Base-by-base conservation (phyloP, 1,140 invertebrate species). In the Coelopa frigida region DNA sequence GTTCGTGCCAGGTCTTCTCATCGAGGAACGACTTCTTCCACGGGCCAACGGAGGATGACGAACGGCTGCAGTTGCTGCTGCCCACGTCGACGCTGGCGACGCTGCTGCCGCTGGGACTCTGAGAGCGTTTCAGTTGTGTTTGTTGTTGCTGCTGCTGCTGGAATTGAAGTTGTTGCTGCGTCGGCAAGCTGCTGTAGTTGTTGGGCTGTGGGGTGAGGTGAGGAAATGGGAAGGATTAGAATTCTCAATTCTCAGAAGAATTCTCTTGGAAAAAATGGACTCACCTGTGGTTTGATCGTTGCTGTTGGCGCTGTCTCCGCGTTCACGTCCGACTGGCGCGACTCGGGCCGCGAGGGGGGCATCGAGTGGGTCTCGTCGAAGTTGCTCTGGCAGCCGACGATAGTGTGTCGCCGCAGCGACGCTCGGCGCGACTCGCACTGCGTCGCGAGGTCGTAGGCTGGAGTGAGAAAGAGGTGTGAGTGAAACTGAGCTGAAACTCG, bases 1-100 rank as follows among this genome's bases (percentile, higher is more conserved):
- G 85, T 56, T 90, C 85, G 61, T 90, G 82, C 80, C 89, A 92
- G 55, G 84, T 81, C 72, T 87, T 84, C 69, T 84, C 79, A 65
- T 83, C 81, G 46, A 84, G 70, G 21, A 80, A 80, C 46, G 73
- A 78, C 39, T 79, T 71, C 14, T 79, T 80, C 78, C 78, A 81
- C 76, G 57, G 79, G 68, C 61, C 61, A 56, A 67, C 54, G 38
- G 66, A 66, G 57, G 59, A 66, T 61, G 58, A 56, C 56, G 61
- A 64, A 68, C 48, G 52, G 47, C 51, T 49, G 36, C 35, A 21
- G 32, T 39, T 52, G 24, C 35, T 46, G 23, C 23, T 48, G 4
- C 38, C 38, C 23, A 27, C 29, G n/a, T n/a, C n/a, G n/a, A n/a
- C 39, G 21, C 21, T n/a, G 8, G 15, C 23, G 4, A 18, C 21